These are phyloP conservation scores for Nomada ferruginata DNA, from an alignment of 2,888 invertebrate genomes.

Conservation along the genomic window DNA sequence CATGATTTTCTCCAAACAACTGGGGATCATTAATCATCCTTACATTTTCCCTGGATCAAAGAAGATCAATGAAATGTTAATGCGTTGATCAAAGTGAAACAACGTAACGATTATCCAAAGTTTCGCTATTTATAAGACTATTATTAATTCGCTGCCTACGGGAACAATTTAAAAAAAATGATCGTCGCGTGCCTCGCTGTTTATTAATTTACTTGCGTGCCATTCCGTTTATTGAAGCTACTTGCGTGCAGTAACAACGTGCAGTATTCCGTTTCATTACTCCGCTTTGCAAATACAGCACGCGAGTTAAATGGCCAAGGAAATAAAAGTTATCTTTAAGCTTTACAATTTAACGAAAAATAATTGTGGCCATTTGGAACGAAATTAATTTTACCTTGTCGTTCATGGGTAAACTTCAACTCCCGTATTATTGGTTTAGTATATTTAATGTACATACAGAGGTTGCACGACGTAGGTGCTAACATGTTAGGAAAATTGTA, in stretches of 20 bases:
- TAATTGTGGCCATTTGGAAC: neutral
- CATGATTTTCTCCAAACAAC: neutral
- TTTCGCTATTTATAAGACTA: neutral
- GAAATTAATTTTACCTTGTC: neutral
- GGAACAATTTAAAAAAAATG: constrained; percentile 24
- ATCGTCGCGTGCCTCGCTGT: constrained; percentile 26
- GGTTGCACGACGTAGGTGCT: too few relatives aligned
- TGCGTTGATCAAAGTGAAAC: neutral
- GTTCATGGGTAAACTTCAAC: neutral
- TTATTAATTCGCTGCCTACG: constrained; percentile 4
- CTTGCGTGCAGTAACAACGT: constrained; percentile 32
- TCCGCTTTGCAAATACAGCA: constrained; percentile 29
- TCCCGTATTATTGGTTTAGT: neutral
- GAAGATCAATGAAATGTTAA: neutral
- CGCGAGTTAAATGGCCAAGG: constrained; percentile 29
- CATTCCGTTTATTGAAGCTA: constrained; percentile 26
- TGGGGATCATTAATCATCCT: neutral
- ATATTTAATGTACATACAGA: neutral
- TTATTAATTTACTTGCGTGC: constrained; percentile 45
- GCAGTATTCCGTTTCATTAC: constrained; percentile 29
- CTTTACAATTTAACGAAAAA: neutral
- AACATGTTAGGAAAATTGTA: too few relatives aligned
- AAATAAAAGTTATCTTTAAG: constrained; percentile 4
- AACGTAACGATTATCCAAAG: constrained; percentile 8
- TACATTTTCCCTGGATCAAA: neutral